These are phyloP conservation scores for Aphaenogaster rudis DNA, from an alignment of 1,140 invertebrate genomes.

Conservation along the genomic window DNA sequence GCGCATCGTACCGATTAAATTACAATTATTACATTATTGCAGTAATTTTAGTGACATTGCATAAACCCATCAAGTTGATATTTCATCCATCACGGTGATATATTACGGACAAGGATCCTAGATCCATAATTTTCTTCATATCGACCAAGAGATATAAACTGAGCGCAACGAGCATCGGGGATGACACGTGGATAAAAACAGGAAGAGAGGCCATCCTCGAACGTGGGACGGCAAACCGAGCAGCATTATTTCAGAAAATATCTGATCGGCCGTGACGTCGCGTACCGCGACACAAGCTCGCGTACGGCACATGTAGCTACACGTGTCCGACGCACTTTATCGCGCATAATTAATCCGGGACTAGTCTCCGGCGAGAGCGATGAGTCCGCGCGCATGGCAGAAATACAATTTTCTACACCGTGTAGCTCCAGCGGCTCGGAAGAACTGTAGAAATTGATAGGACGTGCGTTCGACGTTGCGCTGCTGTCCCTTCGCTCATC, in stretches of 20 bases:
- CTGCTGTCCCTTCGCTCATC: neutral
- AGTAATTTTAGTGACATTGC: neutral
- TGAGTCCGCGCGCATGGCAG: conserved; percentile 66
- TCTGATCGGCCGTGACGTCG: conserved; percentile 77
- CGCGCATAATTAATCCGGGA: conserved; percentile 77
- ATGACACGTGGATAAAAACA: conserved; percentile 31
- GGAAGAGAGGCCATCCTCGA: conserved; percentile 42
- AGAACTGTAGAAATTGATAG: conserved; percentile 35
- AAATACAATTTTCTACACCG: conserved; percentile 66
- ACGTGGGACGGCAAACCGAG: conserved; percentile 31
- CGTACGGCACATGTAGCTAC: conserved; percentile 74
- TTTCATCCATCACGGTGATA: neutral
- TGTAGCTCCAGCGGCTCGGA: conserved; percentile 14
- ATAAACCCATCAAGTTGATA: neutral
- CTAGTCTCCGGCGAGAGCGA: conserved; percentile 70
- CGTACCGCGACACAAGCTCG: conserved; percentile 71
- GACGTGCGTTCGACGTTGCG: too few species aligned
- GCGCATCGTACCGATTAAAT: neutral
- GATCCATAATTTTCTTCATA: neutral
- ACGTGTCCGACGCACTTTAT: conserved; percentile 78
- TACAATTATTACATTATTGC: conserved; percentile 13
- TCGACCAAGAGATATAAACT: neutral
- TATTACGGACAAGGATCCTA: neutral
- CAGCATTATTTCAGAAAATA: conserved; percentile 78
- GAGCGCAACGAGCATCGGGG: neutral